Evolutionary conservation across 2,888 invertebrate species (phyloP).

Genomic region (Watsonalla binaria): DNA sequence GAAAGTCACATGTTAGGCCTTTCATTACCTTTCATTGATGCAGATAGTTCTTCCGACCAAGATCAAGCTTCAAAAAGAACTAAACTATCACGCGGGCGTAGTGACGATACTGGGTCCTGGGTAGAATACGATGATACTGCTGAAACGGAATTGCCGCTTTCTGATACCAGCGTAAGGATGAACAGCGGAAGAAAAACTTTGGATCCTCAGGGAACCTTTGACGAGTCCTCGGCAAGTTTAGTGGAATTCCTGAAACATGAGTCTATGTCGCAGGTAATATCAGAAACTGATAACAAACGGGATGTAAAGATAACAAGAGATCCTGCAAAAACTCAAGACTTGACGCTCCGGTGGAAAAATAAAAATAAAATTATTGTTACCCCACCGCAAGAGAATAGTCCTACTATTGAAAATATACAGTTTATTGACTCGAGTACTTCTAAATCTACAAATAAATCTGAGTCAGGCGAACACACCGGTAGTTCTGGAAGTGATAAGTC

Average conservation of each 20-base stretch:
- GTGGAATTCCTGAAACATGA: conserved; percentile 70
- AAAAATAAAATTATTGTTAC: conserved; percentile 80
- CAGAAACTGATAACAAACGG: conserved; percentile 67
- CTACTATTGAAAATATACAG: conserved; percentile 75
- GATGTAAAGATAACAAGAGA: conserved; percentile 43
- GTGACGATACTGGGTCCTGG: conserved; percentile 84
- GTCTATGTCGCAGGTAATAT: conserved; percentile 53
- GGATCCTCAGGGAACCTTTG: conserved; percentile 79
- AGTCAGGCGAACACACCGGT: conserved; percentile 64
- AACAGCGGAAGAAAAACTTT: conserved; percentile 41
- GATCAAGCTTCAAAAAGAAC: conserved; percentile 52
- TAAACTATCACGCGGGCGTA: conserved; percentile 71
- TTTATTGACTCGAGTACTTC: conserved; percentile 66
- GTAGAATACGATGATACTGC: conserved; percentile 84
- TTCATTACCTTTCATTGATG: conserved; percentile 73
- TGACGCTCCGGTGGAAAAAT: conserved; percentile 68
- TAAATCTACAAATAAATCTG: conserved; percentile 59
- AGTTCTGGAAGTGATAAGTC: conserved; percentile 70
- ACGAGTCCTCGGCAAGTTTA: conserved; percentile 77
- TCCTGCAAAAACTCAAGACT: conserved; percentile 47
- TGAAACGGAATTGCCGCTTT: conserved; percentile 76
- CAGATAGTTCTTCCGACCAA: conserved; percentile 74
- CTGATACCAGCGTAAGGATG: conserved; percentile 65
- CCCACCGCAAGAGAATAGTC: conserved; percentile 80
- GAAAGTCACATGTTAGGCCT: conserved; percentile 69